Conservation (phyloP, 2,888 invertebrate species). For the Ceratothoa steindachneri region DNA sequence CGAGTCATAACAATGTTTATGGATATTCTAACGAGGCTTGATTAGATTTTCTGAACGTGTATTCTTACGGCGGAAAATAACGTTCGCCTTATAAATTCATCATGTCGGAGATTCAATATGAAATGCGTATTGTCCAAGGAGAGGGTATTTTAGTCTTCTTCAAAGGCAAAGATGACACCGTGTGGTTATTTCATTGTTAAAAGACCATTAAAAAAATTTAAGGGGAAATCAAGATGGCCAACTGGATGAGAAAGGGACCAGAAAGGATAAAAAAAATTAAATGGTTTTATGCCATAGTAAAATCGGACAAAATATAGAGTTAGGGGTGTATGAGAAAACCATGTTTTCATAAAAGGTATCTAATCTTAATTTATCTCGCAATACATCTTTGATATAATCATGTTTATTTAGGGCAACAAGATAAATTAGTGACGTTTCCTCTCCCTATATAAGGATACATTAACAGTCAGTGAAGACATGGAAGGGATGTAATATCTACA, state of each 20-base stretch:
- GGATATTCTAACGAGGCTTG: neutral
- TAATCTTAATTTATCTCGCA: neutral
- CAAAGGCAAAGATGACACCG: slow-evolving; percentile 3
- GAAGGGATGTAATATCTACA: too few species aligned
- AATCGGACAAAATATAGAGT: neutral
- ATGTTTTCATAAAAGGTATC: neutral
- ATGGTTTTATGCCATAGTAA: neutral
- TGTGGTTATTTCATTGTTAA: slow-evolving; percentile 5
- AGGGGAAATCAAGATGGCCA: neutral
- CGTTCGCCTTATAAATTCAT: slow-evolving; percentile 8
- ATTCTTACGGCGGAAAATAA: neutral
- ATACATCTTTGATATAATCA: neutral
- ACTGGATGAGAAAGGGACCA: neutral
- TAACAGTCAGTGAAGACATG: too few species aligned
- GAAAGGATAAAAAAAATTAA: neutral
- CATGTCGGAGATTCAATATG: neutral
- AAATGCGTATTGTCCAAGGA: neutral
- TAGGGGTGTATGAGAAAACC: neutral
- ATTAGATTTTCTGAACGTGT: neutral
- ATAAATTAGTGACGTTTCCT: too few species aligned
- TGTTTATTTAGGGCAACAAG: neutral
- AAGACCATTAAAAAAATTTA: slow-evolving; percentile 1
- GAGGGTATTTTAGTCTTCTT: slow-evolving; percentile 5
- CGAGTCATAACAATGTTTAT: slow-evolving; percentile 6
- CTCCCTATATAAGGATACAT: too few species aligned